These are phyloP conservation scores for Ptychochromis oligacanthus DNA, from an alignment of 2,113 vertebrate genomes.

Conservation along the genomic window DNA sequence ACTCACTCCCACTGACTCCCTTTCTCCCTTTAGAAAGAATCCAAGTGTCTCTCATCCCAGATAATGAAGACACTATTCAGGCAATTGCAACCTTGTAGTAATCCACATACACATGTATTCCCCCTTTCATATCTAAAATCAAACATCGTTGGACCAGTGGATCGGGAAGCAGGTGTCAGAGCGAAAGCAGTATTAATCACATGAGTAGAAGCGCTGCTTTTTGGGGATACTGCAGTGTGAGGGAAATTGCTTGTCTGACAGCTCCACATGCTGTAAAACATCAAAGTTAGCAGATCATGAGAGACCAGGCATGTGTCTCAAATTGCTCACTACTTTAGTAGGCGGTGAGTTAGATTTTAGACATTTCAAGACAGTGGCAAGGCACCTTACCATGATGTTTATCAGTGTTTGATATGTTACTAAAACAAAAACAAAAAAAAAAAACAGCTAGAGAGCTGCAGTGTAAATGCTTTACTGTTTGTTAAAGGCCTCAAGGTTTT, in stretches of 20 bases:
- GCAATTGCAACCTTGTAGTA: constrained; percentile 11
- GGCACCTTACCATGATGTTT: constrained; percentile 15
- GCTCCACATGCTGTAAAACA: constrained; percentile 54
- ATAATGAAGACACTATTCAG: neutral
- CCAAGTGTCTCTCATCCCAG: neutral
- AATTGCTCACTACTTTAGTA: constrained; percentile 41
- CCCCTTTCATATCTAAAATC: constrained; percentile 6
- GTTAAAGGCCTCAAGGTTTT: neutral
- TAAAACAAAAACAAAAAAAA: too few species aligned
- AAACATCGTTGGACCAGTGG: neutral
- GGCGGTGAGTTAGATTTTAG: constrained; percentile 52
- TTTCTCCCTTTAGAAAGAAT: neutral
- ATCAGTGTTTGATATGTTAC: neutral
- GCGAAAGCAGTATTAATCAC: constrained; percentile 35
- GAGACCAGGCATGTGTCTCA: constrained; percentile 19
- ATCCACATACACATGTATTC: neutral
- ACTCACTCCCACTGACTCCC: neutral
- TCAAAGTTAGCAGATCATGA: constrained; percentile 51
- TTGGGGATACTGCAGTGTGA: constrained; percentile 1
- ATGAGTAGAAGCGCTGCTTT: neutral
- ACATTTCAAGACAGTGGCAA: constrained; percentile 13
- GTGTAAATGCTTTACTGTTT: neutral
- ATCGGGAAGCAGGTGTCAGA: constrained; percentile 1
- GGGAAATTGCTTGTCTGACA: constrained; percentile 51
- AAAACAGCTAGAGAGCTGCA: neutral